Evolutionary conservation across 2,888 invertebrate genomes (phyloP).

Genomic region (Chrysotoxum bicinctum): DNA sequence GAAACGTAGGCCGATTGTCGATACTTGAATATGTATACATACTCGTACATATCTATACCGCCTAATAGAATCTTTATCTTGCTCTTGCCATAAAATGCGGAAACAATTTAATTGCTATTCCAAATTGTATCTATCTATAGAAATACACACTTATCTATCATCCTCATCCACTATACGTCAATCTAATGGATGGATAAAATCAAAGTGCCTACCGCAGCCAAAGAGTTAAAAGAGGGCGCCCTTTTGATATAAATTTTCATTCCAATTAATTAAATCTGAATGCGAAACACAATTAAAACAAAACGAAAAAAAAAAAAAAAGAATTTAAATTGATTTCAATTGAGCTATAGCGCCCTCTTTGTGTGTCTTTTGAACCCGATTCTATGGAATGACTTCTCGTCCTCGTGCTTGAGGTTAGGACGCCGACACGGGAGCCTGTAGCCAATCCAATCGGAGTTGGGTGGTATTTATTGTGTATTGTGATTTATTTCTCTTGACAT

Average conservation of each 20-base stretch:
- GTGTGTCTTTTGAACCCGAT: not conserved
- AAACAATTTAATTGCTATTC: constrained; percentile 64
- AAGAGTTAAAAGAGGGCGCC: constrained; percentile 25
- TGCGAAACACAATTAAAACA: constrained; percentile 47
- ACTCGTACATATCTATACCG: constrained; percentile 9
- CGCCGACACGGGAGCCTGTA: too few species aligned
- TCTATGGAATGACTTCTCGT: not conserved
- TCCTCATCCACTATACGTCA: constrained; percentile 9
- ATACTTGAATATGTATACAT: constrained; percentile 38
- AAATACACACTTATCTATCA: constrained; percentile 8
- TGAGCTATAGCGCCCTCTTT: constrained; percentile 45
- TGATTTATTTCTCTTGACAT: constrained; percentile 58
- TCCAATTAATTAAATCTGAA: constrained; percentile 61
- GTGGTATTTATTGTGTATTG: constrained; percentile 18
- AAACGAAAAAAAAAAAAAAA: not conserved
- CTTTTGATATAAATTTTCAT: constrained; percentile 38
- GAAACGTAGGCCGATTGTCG: constrained; percentile 56
- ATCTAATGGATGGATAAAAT: constrained; percentile 48
- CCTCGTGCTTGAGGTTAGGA: constrained; percentile 23
- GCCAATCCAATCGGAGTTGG: too few species aligned
- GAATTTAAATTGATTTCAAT: constrained; percentile 59
- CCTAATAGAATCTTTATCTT: constrained; percentile 29
- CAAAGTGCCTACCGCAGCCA: constrained; percentile 14
- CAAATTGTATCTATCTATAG: constrained; percentile 22
- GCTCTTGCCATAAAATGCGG: constrained; percentile 49